These are phyloP conservation scores for Temnothorax longispinosus DNA, from an alignment of 1,140 invertebrate species.

Conservation along the genomic window DNA sequence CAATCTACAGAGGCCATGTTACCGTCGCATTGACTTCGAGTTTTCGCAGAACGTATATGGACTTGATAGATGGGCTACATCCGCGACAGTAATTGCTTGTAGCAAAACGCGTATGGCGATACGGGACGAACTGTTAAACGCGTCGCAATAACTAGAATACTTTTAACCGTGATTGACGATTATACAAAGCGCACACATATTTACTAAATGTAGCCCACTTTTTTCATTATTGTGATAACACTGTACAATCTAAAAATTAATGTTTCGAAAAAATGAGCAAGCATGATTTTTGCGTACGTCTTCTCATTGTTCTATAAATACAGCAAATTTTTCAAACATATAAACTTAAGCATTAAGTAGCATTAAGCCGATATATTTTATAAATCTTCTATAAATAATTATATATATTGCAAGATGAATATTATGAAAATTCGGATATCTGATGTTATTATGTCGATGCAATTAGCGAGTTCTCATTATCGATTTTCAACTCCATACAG, in stretches of 20 bases:
- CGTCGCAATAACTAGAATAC: background rate
- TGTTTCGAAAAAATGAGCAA: background rate
- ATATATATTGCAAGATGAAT: background rate
- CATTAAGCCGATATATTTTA: background rate
- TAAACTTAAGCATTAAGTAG: background rate
- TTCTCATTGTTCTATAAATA: background rate
- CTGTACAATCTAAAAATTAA: background rate
- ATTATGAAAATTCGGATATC: conserved; percentile 3
- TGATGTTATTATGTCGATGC: conserved; percentile 3
- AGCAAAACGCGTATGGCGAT: background rate
- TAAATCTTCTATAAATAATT: background rate
- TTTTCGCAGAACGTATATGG: conserved; percentile 25
- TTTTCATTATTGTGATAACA: background rate
- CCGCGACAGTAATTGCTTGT: conserved; percentile 38
- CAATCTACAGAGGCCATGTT: conserved; percentile 36
- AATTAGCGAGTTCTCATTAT: conserved; percentile 61
- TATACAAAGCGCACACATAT: background rate
- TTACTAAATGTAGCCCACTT: background rate
- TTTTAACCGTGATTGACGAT: background rate
- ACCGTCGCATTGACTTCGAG: conserved; percentile 26
- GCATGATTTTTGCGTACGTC: background rate
- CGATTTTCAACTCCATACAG: conserved; percentile 35
- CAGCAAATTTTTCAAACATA: background rate
- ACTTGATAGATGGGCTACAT: conserved; percentile 37
- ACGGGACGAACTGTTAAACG: conserved; percentile 2